These are phyloP conservation scores for Drosophila formosana DNA, from an alignment of 2,888 invertebrate genomes.

Conservation along the genomic window DNA sequence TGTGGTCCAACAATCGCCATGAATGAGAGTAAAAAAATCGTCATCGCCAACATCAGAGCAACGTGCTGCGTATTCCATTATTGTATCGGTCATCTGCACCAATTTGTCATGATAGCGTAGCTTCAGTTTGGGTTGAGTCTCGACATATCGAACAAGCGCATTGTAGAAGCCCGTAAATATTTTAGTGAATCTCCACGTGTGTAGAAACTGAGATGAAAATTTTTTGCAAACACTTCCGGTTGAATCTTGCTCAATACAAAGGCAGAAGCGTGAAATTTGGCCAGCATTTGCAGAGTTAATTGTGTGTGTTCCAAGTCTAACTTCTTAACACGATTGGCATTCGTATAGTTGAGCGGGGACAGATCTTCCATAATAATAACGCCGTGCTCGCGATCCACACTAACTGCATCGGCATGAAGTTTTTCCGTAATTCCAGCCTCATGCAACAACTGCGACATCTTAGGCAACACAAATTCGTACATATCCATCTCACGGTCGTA, in stretches of 20 bases:
- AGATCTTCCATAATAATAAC: constrained; percentile 79
- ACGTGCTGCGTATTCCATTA: constrained; percentile 75
- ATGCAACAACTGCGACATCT: constrained; percentile 58
- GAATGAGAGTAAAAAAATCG: constrained; percentile 70
- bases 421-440: constrained; percentile 55
- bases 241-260: no score
- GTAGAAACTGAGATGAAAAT: constrained; percentile 62
- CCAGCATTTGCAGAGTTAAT: constrained; percentile 83
- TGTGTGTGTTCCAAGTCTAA: constrained; percentile 84
- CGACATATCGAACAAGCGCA: constrained; percentile 59
- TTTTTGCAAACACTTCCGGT: no score
- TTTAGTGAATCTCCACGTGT: constrained; percentile 49
- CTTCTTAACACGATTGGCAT: constrained; percentile 66
- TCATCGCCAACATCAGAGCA: constrained; percentile 53
- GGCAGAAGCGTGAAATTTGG: constrained; percentile 85
- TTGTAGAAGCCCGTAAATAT: constrained; percentile 56
- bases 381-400: constrained; percentile 67
- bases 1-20: constrained; percentile 81
- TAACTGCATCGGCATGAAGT: constrained; percentile 67
- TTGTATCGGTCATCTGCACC: constrained; percentile 37
- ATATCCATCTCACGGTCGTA: constrained; percentile 75
- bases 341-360: constrained; percentile 54
- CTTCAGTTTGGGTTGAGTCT: constrained; percentile 46
- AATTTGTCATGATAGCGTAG: constrained; percentile 66
- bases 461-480: constrained; percentile 75